A percentile compares a stretch with the other conserved stretches of the same genome.
Evolutionary conservation across 2,113 vertebrate genomes (phyloP).

Genomic region (Crocuta crocuta): DNA sequence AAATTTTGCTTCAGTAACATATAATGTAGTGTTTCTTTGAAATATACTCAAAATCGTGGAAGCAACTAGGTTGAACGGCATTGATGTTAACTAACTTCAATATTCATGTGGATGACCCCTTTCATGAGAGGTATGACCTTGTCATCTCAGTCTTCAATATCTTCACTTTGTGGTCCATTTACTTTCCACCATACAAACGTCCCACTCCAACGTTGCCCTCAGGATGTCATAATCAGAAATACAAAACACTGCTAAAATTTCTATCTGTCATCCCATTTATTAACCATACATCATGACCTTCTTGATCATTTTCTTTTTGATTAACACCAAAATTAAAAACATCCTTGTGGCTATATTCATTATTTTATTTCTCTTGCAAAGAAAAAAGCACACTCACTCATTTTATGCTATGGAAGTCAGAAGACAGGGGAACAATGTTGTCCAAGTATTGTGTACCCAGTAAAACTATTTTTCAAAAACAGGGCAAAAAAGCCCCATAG

Average conservation of each 20-base stretch:
- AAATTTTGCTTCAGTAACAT: not conserved
- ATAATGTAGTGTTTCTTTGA: not conserved
- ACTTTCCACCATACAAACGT: not conserved
- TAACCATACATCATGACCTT: not conserved
- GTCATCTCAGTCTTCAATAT: no score
- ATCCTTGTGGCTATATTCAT: not conserved
- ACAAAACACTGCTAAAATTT: not conserved
- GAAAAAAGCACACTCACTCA: not conserved
- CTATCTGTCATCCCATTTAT: not conserved
- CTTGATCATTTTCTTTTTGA: not conserved
- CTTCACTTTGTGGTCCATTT: not conserved
- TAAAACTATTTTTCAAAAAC: not conserved
- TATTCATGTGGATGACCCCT: not conserved
- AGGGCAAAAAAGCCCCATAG: not conserved
- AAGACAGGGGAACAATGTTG: not conserved
- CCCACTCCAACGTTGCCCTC: not conserved
- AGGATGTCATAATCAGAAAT: not conserved
- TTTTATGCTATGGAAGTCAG: not conserved
- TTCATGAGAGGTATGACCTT: not conserved
- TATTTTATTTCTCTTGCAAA: not conserved
- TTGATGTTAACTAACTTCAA: not conserved
- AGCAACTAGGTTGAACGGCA: not conserved
- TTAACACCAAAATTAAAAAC: not conserved
- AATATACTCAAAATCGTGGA: not conserved
- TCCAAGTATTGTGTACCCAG: not conserved